These are phyloP conservation scores for Mus musculus DNA, from an alignment of 2,113 vertebrate genomes.

Conservation along the genomic window DNA sequence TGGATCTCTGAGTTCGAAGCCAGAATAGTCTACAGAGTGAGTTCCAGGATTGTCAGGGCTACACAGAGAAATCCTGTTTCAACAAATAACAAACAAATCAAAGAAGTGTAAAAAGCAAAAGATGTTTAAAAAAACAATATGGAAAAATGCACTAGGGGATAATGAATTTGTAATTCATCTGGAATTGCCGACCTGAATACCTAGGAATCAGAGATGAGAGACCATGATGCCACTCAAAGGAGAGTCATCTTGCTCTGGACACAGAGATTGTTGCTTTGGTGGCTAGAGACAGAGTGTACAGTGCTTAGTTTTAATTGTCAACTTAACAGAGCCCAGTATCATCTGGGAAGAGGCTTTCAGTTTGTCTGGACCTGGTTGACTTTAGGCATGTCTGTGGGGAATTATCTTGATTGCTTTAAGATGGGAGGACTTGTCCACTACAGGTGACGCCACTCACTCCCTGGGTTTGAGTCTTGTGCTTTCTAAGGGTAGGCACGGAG, in stretches of 20 bases:
- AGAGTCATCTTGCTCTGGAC: background rate
- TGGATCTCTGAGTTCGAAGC: too few species aligned
- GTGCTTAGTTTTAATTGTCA: background rate
- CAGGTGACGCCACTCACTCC: background rate
- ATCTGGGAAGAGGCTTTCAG: background rate
- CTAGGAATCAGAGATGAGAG: background rate
- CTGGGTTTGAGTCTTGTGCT: background rate
- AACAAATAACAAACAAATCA: background rate
- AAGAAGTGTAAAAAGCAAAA: background rate
- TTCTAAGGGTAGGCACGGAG: too few species aligned
- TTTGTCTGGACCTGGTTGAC: background rate
- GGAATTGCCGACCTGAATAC: background rate
- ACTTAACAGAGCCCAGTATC: background rate
- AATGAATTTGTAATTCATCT: background rate
- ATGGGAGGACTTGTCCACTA: background rate
- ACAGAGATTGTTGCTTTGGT: background rate
- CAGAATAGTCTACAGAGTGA: too few species aligned
- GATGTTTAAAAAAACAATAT: background rate
- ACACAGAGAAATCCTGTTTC: too few species aligned
- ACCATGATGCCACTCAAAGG: background rate
- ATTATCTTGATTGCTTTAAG: background rate
- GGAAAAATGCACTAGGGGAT: background rate
- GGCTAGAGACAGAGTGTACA: background rate
- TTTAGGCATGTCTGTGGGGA: background rate
- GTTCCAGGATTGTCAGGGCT: too few species aligned